Base-by-base conservation (phyloP, 2,113 vertebrate genomes). In the Mustela nigripes region DNA sequence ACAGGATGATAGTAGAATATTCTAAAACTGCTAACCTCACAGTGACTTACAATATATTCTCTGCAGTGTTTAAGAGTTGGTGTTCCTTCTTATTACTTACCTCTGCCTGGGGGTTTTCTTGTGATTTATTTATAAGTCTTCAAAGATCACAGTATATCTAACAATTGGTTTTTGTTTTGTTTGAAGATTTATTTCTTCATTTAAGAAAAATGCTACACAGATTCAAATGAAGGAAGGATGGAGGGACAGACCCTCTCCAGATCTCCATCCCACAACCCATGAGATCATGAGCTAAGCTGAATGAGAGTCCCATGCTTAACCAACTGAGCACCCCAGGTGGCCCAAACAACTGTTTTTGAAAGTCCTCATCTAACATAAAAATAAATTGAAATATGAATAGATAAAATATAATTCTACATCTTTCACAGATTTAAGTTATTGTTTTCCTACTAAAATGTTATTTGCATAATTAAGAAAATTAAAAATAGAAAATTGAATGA, bases 391-490 rank as follows among this genome's bases (percentile, higher is more conserved):
- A 76, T 81, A 62, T 26, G 26, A 95, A 91, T 78, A 86, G 48
- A 90, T 21, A 69, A 97, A 63, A 62, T 18, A 74, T 22, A 85
- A 90, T 84, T 89, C 80, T 74, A 83, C 21, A 79, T 45, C 31
- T 89, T 84, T 91, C 2, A 65, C 11, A 73, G 22, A 89, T 79
- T 33, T 78, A 67, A 79, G 16, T 83, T 78, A 45, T 31, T 62
- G 33, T 28, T 73, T 98, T 67, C 36, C 58, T n/a, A 79, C 53
- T 80, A 96, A 94, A 39, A 94, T 45, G 92, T 62, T 45, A 93
- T 56, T 95, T 94, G 50, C 16, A 91, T 45, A 93, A 69, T 84
- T 50, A 83, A 89, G 78, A 79, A 39, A 88, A 67, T 80, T 86
- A 89, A 67, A 67, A 12, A 19, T n/a, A 69, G 50, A 56, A 56